These are phyloP conservation scores for Actenoides lindsayi DNA, from an alignment of 2,113 vertebrate genomes.

Conservation along the genomic window DNA sequence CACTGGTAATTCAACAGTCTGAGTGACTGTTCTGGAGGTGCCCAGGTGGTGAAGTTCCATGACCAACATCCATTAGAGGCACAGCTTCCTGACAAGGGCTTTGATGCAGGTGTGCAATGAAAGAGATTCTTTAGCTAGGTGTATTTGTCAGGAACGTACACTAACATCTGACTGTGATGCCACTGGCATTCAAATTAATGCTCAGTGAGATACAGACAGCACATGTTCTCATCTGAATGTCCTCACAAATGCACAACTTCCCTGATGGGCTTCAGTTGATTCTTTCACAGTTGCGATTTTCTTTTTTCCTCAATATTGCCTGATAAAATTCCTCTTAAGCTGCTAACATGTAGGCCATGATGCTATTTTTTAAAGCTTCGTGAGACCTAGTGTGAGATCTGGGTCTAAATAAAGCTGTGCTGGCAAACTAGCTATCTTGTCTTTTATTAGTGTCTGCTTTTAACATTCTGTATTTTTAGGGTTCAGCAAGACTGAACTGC, in stretches of 20 bases:
- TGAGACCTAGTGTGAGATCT: constrained; percentile 30
- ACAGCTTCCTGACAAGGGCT: background rate
- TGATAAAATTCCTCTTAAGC: background rate
- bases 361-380: constrained; percentile 19
- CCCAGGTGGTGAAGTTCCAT: background rate
- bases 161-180: background rate
- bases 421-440: constrained; percentile 1
- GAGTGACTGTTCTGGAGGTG: background rate
- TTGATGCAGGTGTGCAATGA: background rate
- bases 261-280: background rate
- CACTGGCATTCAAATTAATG: background rate
- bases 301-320: constrained; percentile 12
- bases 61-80: background rate
- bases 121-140: background rate
- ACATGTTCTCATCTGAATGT: background rate
- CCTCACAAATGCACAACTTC: background rate
- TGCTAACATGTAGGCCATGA: background rate
- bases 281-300: constrained; percentile 17
- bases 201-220: background rate
- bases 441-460: constrained; percentile 30
- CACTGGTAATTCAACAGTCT: background rate
- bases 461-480: background rate
- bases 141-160: background rate
- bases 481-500: background rate
- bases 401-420: constrained; percentile 39